Conservation (phyloP, 2,797 vertebrate genomes). For the Syngnathus acus region DNA sequence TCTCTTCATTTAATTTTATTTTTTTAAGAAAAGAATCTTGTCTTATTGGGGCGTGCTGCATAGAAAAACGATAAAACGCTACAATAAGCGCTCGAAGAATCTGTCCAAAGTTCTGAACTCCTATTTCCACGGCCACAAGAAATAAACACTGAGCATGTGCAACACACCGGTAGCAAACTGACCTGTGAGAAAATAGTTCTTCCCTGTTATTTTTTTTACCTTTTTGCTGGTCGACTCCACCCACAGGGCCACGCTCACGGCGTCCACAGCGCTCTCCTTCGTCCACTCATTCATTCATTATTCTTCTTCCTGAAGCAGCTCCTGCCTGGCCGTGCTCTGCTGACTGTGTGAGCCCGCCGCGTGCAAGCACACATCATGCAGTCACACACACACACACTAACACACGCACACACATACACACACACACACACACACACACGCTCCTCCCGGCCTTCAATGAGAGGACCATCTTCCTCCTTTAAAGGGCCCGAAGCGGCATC, state of each 20-base stretch:
- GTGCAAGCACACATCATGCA: background rate
- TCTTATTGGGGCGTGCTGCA: background rate
- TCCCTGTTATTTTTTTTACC: background rate
- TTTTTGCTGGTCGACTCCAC: background rate
- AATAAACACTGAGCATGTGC: background rate
- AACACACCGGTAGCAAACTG: background rate
- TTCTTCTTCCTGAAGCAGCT: background rate
- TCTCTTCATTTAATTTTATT: background rate
- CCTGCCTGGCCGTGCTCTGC: background rate
- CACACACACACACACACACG: background rate
- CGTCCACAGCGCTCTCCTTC: background rate
- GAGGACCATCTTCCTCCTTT: constrained; percentile 73
- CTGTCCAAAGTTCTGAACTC: background rate
- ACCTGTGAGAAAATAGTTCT: background rate
- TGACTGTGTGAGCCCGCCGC: background rate
- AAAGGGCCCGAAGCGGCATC: constrained; percentile 68
- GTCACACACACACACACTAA: background rate
- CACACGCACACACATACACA: no score
- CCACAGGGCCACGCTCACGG: background rate
- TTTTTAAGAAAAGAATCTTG: background rate
- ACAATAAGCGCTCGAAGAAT: background rate
- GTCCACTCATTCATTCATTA: constrained; percentile 3
- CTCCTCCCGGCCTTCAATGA: constrained; percentile 58
- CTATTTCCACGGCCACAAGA: background rate
- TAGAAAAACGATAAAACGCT: background rate